Base-by-base conservation (phyloP, 2,797 vertebrate genomes). In the Scolopax bukidnonensis region DNA sequence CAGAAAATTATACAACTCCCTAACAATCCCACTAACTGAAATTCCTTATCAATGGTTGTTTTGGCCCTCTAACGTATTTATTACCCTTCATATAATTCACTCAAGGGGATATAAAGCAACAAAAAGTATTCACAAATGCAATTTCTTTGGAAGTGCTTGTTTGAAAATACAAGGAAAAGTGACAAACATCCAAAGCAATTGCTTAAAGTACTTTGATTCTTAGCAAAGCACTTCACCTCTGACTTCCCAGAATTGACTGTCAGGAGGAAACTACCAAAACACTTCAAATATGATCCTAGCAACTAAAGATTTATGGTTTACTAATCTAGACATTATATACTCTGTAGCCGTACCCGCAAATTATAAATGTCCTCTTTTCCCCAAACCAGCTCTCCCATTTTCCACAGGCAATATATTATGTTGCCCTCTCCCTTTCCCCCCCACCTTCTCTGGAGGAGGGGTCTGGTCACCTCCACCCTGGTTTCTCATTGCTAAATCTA, bases 41-140 rank as follows among this genome's bases (percentile, higher is more conserved):
- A 92, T 92, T 76, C 86, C 93, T 95, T 96, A 97, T 96, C 95
- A 43, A 60, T 20, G 7, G 45, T 87, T 64, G 53, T 57, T 96
- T 93, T 48, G 7, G 56, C 23, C 64, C 43, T 84, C 64, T 74
- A 64, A 96, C 78, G 38, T 88, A 89, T 94, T 97, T 96, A 96
- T 96, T 90, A 74, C 95, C 89, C 89, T 94, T 94, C 87, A 83
- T 87, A 83, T 94, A 84, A 85, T 25, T 57, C 84, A 77, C 70
- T 68, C 32, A 16, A 80, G 78, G 74, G 90, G 70, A 89, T 71
- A 95, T 95, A 94, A 97, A 97, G 18, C 81, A 87, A 87, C 76
- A 74, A 74, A 90, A 85, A 67, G 59, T 10, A 70, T 88, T 83
- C 73, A 87, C 53, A 67, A 76, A 63, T 32, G 77, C 45, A 60